These are phyloP conservation scores for Drusus annulatus DNA, from an alignment of 1,140 invertebrate species.

Conservation along the genomic window DNA sequence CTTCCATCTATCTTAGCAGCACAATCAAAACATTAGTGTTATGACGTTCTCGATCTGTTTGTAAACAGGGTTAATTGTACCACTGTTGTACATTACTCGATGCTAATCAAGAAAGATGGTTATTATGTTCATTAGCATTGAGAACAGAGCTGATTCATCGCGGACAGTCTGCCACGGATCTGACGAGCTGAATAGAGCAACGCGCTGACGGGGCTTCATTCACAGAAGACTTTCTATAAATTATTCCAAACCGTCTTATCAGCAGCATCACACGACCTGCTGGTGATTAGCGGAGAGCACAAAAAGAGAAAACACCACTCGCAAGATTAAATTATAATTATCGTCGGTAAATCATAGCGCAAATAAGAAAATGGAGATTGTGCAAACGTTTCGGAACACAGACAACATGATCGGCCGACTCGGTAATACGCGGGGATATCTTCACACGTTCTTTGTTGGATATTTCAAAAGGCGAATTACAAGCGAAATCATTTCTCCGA, in stretches of 20 bases:
- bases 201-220: neutral
- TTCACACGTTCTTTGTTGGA: slow-evolving; percentile 26
- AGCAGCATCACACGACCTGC: neutral
- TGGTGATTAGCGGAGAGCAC: slow-evolving; percentile 26
- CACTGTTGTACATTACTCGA: no score
- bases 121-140: neutral
- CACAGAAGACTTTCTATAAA: slow-evolving; percentile 16
- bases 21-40: no score
- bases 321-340: slow-evolving; percentile 37
- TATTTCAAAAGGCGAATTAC: slow-evolving; percentile 1
- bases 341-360: slow-evolving; percentile 30
- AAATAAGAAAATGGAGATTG: slow-evolving; percentile 26
- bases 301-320: slow-evolving; percentile 30
- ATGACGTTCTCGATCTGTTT: no score
- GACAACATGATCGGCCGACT: neutral
- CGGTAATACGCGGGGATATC: slow-evolving; percentile 6
- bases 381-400: slow-evolving; percentile 13
- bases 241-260: slow-evolving; percentile 17
- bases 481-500: neutral
- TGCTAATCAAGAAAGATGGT: no score
- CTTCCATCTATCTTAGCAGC: no score
- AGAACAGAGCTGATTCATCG: neutral
- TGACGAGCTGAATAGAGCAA: neutral
- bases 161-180: neutral
- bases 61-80: no score